phyloP scores from a whole-genome alignment of 2,888 invertebrate genomes.

The Salticus scenicus region DNA sequence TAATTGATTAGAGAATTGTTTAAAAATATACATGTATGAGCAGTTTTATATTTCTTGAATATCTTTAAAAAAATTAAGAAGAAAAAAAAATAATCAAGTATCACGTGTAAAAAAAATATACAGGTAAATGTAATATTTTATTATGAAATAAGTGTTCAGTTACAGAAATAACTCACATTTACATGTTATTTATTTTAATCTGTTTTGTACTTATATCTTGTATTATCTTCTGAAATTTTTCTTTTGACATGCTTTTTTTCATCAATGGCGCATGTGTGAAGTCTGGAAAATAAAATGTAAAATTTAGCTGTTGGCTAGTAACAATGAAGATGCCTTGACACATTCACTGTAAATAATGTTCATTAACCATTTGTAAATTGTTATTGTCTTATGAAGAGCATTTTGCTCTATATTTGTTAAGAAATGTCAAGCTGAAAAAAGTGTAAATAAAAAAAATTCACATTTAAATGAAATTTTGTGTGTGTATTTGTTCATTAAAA shows the following conservation, averaged over 20 bases:
- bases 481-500: too few species aligned
- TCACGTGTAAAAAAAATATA: too few species aligned
- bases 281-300: neutral
- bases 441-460: conserved; percentile 58
- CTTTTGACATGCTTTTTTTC: conserved; percentile 16
- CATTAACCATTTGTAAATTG: conserved; percentile 56
- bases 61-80: too few species aligned
- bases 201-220: too few species aligned
- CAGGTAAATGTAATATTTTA: too few species aligned
- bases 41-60: too few species aligned
- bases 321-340: conserved; percentile 53
- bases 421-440: conserved; percentile 36
- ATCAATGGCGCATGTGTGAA: neutral
- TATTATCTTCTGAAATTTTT: neutral
- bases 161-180: too few species aligned
- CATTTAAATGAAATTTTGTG: conserved; percentile 22
- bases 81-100: too few species aligned
- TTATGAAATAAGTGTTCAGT: too few species aligned
- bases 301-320: conserved; percentile 24
- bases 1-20: too few species aligned
- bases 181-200: too few species aligned
- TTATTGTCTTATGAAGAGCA: conserved; percentile 46
- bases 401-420: conserved; percentile 67
- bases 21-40: too few species aligned
- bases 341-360: conserved; percentile 55